Evolutionary conservation across 2,888 invertebrate genomes (phyloP), one percentile per base, ranked within the genome.

Genomic region (Pristionchus mayeri): DNA sequence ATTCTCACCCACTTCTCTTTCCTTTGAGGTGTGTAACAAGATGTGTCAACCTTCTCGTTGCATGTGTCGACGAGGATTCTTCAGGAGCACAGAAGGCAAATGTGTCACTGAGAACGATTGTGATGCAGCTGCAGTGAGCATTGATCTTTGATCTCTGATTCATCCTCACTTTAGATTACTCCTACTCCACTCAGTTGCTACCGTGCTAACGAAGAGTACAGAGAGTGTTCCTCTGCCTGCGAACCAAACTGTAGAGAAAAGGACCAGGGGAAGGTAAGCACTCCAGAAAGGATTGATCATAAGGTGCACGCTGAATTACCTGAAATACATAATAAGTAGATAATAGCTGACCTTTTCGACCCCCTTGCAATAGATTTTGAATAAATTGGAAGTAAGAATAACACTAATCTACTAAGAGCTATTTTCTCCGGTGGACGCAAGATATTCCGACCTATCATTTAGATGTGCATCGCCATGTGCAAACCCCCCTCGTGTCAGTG

Each of bases 1-100:
- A 30, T 27, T 4, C 24, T n/a, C 16, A 63, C 27, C 4, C 4
- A 6, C 27, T 27, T 27, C 13, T 16, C 16, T 16, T 78, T 50
- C 50, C n/a, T n/a, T n/a, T n/a, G n/a, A 78, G 76, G 9, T 78
- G 16, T 78, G 76, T 30, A 78, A 78, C 76, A 48, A n/a, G 21
- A 78, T 78, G 76, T 78, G 76, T 18, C 76, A 76, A n/a, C 67
- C 67, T 7, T 11, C 34, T 37, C 75, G 75, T 21, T 75, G 75
- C 44, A 75, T 75, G 75, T 75, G 75, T 24, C 44, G n/a, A 3
- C 40, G 50, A 30, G 76, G 76, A 78, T 78, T 78, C 76, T 78
- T 50, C 30, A 48, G 76, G 13, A 78, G 18, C 76, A 34, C 48
- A 7, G 30, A 78, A 13, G 76, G 76, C 6, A 16, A 50, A 18